Evolutionary conservation across 2,797 vertebrate species (phyloP).

Genomic region (Urophycis tenuis): DNA sequence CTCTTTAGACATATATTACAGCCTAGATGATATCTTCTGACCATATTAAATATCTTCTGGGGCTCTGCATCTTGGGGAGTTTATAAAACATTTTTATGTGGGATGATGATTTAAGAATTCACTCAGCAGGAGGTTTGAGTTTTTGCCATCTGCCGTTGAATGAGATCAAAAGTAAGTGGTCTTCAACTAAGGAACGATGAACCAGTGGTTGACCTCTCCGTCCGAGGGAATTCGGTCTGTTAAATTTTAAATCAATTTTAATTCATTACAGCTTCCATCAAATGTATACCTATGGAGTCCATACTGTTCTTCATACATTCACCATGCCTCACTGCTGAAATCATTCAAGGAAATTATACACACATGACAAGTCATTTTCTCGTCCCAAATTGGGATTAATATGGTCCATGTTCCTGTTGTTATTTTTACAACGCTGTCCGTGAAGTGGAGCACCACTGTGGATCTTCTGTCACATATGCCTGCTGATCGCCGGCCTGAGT

Average conservation of each 20-base stretch:
- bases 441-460: background rate
- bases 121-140: conserved; percentile 29
- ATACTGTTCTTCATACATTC: background rate
- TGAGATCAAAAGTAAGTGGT: background rate
- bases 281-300: background rate
- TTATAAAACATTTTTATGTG: conserved; percentile 36
- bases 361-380: background rate
- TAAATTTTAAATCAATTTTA: background rate
- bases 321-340: background rate
- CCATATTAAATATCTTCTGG: conserved; percentile 27
- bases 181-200: background rate
- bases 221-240: too few species aligned
- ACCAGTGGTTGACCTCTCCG: background rate
- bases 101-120: conserved; percentile 14
- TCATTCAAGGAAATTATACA: background rate
- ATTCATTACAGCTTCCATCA: background rate
- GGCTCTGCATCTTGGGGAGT: conserved; percentile 31
- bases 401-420: background rate
- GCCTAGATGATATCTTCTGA: conserved; percentile 32
- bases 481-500: conserved; percentile 6
- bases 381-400: background rate
- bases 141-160: conserved; percentile 8
- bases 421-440: background rate
- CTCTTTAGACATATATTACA: conserved; percentile 33
- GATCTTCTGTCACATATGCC: background rate